Evolutionary conservation across 1,140 invertebrate genomes (phyloP).

Genomic region (Gonioctena quinquepunctata): DNA sequence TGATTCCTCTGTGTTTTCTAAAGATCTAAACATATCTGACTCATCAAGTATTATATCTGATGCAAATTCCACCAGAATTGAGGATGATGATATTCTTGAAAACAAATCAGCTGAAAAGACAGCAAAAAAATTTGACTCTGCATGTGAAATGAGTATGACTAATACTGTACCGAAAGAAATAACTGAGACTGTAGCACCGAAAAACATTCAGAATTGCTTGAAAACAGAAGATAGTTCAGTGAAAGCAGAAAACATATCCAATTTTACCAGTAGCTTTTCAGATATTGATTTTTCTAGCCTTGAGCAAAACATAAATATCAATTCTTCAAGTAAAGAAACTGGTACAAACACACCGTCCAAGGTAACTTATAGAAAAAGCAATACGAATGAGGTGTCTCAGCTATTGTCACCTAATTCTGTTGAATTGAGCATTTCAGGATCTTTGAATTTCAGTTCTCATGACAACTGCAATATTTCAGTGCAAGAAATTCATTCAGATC

Average conservation of each 20-base stretch:
- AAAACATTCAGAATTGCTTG: background rate
- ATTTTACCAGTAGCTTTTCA: slow-evolving; percentile 2
- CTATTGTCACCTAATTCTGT: slow-evolving; percentile 8
- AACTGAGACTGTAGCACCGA: background rate
- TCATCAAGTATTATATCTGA: background rate
- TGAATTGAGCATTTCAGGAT: slow-evolving; percentile 18
- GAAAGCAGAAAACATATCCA: background rate
- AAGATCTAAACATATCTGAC: slow-evolving; percentile 2
- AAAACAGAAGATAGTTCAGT: background rate
- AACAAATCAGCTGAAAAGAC: background rate
- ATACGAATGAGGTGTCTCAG: background rate
- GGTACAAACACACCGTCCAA: background rate
- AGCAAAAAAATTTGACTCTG: background rate
- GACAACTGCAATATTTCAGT: background rate
- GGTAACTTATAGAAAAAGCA: background rate
- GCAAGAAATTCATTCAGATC: slow-evolving; percentile 20
- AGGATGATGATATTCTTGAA: background rate
- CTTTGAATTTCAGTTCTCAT: background rate
- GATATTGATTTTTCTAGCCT: slow-evolving; percentile 15
- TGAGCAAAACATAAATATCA: slow-evolving; percentile 10
- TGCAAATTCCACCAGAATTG: slow-evolving; percentile 3
- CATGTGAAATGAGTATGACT: too few species aligned
- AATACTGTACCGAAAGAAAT: background rate
- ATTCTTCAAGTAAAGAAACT: background rate
- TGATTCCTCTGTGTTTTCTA: slow-evolving; percentile 1